phyloP scores from a whole-genome alignment of 1,140 invertebrate genomes.

The Eumaeus atala region DNA sequence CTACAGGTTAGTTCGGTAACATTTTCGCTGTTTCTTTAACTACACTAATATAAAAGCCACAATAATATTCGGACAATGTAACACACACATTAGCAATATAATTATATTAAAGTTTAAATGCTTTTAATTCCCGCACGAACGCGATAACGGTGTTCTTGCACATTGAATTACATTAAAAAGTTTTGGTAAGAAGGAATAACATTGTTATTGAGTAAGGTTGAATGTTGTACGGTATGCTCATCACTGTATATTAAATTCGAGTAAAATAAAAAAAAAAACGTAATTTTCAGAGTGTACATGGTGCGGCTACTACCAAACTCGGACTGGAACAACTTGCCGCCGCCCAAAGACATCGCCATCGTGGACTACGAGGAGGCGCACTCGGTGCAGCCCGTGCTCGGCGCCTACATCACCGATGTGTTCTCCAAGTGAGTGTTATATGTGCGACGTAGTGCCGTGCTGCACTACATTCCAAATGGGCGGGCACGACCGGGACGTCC shows the following conservation, averaged over 20 bases:
- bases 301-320: conserved; percentile 80
- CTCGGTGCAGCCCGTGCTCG: conserved; percentile 54
- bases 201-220: too few relatives aligned
- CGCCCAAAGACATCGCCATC: conserved; percentile 79
- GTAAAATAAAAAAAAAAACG: neutral
- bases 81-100: too few relatives aligned
- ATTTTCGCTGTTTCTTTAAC: too few relatives aligned
- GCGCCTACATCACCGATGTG: conserved; percentile 88
- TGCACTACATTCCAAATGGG: neutral
- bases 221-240: too few relatives aligned
- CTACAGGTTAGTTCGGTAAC: conserved; percentile 77
- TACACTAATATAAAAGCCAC: too few relatives aligned
- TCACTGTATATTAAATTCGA: too few relatives aligned
- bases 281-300: conserved; percentile 79
- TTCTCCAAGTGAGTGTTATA: conserved; percentile 77
- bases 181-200: too few relatives aligned
- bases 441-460: neutral
- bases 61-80: neutral
- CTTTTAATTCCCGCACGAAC: too few relatives aligned
- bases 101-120: too few relatives aligned
- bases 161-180: neutral
- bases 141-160: neutral
- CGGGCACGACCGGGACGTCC: neutral
- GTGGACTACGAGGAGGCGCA: conserved; percentile 84
- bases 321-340: conserved; percentile 78